phyloP scores from a whole-genome alignment of 2,113 vertebrate species.

The Leucopsar rothschildi region DNA sequence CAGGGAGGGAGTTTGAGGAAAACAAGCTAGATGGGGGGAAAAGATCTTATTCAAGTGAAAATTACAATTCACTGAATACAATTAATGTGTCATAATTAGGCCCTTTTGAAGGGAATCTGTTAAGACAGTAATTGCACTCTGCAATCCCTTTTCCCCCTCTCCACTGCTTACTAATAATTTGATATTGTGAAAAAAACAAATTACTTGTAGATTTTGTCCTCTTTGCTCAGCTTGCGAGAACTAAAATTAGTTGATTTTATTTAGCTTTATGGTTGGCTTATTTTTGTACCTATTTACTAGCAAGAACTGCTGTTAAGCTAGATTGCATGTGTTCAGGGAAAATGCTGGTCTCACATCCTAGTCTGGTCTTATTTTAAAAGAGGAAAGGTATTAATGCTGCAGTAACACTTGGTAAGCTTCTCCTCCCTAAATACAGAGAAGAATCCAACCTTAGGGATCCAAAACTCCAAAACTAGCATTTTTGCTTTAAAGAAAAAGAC shows the following conservation, averaged over 20 bases:
- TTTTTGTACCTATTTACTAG: slow-evolving; percentile 9
- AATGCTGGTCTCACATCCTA: neutral
- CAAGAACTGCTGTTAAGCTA: slow-evolving; percentile 9
- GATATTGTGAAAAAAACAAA: slow-evolving; percentile 36
- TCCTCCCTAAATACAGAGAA: neutral
- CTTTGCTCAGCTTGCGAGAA: neutral
- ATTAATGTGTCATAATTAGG: slow-evolving; percentile 49
- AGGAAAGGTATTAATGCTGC: neutral
- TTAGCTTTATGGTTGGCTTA: neutral
- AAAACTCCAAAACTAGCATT: neutral
- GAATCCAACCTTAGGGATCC: neutral
- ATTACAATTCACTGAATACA: slow-evolving; percentile 3
- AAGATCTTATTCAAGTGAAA: neutral
- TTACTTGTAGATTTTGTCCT: slow-evolving; percentile 18
- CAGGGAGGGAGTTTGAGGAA: neutral
- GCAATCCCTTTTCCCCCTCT: neutral
- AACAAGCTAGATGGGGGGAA: neutral
- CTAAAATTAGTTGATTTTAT: slow-evolving; percentile 45
- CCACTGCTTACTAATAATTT: slow-evolving; percentile 33
- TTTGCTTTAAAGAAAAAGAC: neutral
- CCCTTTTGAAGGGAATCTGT: slow-evolving; percentile 18
- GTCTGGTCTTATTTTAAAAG: neutral
- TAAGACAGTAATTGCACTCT: slow-evolving; percentile 13
- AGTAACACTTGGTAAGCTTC: neutral
- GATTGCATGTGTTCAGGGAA: neutral